Base-by-base conservation (phyloP, 1,140 invertebrate genomes). In the Drosophila repletoides region DNA sequence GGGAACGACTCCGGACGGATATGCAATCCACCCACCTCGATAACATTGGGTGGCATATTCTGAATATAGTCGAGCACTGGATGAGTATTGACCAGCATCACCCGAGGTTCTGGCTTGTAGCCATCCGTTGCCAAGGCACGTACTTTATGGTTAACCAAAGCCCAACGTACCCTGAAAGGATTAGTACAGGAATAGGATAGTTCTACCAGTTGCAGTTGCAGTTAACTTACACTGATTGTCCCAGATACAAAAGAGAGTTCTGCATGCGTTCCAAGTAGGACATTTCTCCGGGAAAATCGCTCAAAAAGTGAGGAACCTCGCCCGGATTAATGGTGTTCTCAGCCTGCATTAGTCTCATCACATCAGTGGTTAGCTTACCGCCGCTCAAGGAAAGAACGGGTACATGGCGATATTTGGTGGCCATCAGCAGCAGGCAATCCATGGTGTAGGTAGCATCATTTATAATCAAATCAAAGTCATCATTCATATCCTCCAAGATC, bases 1-100 rank as follows among this genome's bases (percentile, higher is more conserved):
- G 46, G 67, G 29, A 31, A 86, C 77, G 40, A 12, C 14, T 66
- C 12, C 75, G 59, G 6, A 49, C 69, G 61, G 41, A 90, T 86
- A 26, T 93, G 92, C 4, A 93, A 64, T 0, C 92, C 92, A 15
- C 92, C 92, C 3, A 93, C 90, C 71, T 92, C 91, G 12, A 93
- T 90, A 0, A 93, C 84, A 69, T 92, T 91, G n/a, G 92, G 91
- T 3, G 91, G 67, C 19, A 92, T 46, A 4, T 91, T 88, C 33
- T 90, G 76, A 2, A 91, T 66, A 65, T 88, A 88, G 38, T 91
- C 90, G 2, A 92, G 58, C 1, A 84, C 69, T 5, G 91, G 87
- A 73, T 92, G 88, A 1, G 88, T 83, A 52, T 92, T 92, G 0
- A 91, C 72, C 9, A 93, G 67, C 7, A 90, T 67, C 0, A 92